Base-by-base conservation (phyloP, 2,888 invertebrate genomes). In the Polia nebulosa region DNA sequence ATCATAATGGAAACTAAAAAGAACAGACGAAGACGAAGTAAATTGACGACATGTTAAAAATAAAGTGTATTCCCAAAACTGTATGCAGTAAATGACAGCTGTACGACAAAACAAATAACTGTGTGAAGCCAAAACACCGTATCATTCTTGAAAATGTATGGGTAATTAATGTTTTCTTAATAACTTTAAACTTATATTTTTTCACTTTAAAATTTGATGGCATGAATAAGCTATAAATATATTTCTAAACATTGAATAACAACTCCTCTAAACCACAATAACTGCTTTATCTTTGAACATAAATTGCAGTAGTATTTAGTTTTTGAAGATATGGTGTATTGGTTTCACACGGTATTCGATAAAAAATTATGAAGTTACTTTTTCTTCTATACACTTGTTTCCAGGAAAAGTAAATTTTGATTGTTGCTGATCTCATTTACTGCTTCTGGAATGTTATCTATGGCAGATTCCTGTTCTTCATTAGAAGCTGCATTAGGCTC, bases 121-220 rank as follows among this genome's bases (percentile, higher is more conserved):
- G 25, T 47, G 47, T 47, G 47, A 47, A 47, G 47, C 47, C 47
- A 47, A 47, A 47, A 47, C 47, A 47, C 47, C 47, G 47, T 47
- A 47, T 22, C 47, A 47, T 47, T 47, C 47, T 47, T 47, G 47
- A 47, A 47, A 47, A 47, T 47, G 45, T 45, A 45, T 22, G 45
- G 45, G 45, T 20, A 45, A 45, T 45, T 45, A 45, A 45, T 45
- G 45, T 47, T 22, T 49, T 49, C 47, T 49, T 41, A 41, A 41
- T 41, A 41, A 41, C 41, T 41, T 41, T 41, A 36, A 36, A 36
- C 36, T 36, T 15, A 36, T 36, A 7, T n/a, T 41, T 41, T 41
- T 41, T 41, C 41, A 41, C n/a, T 41, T 41, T 41, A n/a, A 41
- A 41, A 41, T 41, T 41, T 41, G 41, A 41, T 41, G 41, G 41